Base-by-base conservation (phyloP, 2,888 invertebrate genomes). In the Adelognathus sp. region DNA sequence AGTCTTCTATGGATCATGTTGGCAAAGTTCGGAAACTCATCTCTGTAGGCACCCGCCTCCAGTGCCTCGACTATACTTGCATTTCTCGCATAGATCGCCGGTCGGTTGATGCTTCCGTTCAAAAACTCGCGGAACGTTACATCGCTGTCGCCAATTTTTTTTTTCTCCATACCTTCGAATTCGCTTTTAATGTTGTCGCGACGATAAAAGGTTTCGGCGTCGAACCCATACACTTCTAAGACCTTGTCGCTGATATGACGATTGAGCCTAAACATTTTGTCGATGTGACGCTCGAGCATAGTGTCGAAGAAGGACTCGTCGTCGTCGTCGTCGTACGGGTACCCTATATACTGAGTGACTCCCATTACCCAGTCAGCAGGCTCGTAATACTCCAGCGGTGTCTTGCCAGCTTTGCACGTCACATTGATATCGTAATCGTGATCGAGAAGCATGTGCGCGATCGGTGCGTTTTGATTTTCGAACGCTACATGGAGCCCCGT, bases 371-470 rank as follows among this genome's bases (percentile, higher is more conserved):
- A n/a, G n/a, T n/a, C n/a, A n/a, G n/a, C n/a, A n/a, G n/a, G n/a
- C n/a, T n/a, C n/a, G n/a, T n/a, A n/a, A n/a, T n/a, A 11, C n/a
- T 36, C 6, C 11, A 58, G 36, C 2, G 58, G 63, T 16, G 63
- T 44, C 21, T 2, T 4, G 0, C 18, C 29, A 0, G 9, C 9
- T 1, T 31, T 44, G 52, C 36, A 52, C 3, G 14, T 52, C n/a
- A 54, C 24, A 39, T 54, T 66, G 1, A 54, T 11, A 9, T 66
- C 29, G 9, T 27, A 36, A 0, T 54, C 54, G 27, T 67, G 16
- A 11, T n/a, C 11, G 14, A 39, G 2, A 39, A 39, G 39, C 14
- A 39, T n/a, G 14, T n/a, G 39, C 3, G 9, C n/a, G 5, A n/a
- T n/a, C 2, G 39, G 3, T 0, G 5, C 2, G 11, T 58, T 58